Evolutionary conservation across 2,888 invertebrate genomes (phyloP).

Genomic region (Pardosa pseudoannulata): DNA sequence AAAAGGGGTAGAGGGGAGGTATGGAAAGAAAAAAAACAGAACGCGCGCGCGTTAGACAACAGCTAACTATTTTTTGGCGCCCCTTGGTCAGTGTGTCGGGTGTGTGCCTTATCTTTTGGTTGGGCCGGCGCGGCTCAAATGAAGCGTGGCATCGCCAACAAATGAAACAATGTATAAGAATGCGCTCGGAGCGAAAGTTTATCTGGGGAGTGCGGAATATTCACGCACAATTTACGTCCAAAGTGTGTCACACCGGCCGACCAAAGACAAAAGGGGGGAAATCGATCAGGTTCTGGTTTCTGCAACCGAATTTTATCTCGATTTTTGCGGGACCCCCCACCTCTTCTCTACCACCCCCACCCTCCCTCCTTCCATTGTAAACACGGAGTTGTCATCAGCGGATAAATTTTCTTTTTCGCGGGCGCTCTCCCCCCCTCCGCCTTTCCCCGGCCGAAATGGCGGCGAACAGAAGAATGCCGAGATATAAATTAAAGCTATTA

Average conservation of each 20-base stretch:
- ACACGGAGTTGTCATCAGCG: conserved; percentile 11
- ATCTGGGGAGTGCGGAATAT: conserved; percentile 43
- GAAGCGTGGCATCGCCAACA: conserved; percentile 33
- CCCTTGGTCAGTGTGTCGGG: conserved; percentile 28
- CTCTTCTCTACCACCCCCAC: neutral
- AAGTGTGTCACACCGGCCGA: conserved; percentile 56
- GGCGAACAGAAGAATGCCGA: conserved; percentile 57
- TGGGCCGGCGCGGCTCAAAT: conserved; percentile 27
- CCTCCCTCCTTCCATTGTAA: neutral
- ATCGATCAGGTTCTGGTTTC: conserved; percentile 38
- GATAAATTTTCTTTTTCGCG: neutral
- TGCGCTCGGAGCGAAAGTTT: conserved; percentile 42
- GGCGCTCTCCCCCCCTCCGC: neutral
- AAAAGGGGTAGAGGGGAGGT: neutral
- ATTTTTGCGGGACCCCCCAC: conserved; percentile 35
- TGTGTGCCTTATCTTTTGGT: conserved; percentile 22
- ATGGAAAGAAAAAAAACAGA: no score
- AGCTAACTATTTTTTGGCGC: no score
- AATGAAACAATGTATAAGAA: conserved; percentile 62
- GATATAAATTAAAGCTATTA: conserved; percentile 72
- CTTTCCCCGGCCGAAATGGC: conserved; percentile 37
- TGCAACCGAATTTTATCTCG: conserved; percentile 68
- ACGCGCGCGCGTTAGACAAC: no score
- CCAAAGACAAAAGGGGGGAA: conserved; percentile 47
- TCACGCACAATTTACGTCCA: conserved; percentile 64